Evolutionary conservation across 2,888 invertebrate genomes (phyloP), one percentile per base, ranked within the genome.

Genomic region (Branchipolynoe longqiensis): DNA sequence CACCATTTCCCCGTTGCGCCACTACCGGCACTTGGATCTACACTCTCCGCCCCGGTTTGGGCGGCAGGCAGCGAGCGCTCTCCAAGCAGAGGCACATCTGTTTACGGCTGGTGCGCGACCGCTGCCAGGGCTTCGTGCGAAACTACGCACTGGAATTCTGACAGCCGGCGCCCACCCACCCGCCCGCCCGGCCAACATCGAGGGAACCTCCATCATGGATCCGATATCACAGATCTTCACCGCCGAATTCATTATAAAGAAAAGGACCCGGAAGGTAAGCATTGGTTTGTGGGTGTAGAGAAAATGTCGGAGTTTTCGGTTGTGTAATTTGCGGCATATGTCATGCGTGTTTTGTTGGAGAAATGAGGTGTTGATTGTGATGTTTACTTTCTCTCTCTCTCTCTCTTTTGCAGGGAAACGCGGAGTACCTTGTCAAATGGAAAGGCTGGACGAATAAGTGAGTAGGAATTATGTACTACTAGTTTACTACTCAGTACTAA

Each of bases 351-450:
- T 3, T 62, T 28, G 28, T 28, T 14, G 12, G 25, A 62, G 31
- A 4, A 62, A n/a, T n/a, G 6, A 4, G 3, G 56, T n/a, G 25
- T 14, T 14, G 25, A 62, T 1, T 31, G 25, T 73, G 40, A 25
- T 81, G 81, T 81, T 81, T 81, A 54, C 54, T n/a, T 48, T 81
- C 62, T 12, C 54, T 54, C 54, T 54, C 54, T 54, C n/a, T n/a
- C n/a, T 22, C n/a, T 40, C 12, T 40, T 18, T 96, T 96, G 48
- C 95, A 98, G 98, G 98, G 97, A 90, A 96, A 96, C 94, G 96
- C 97, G 92, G 98, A 99, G 94, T 99, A 98, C 94, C 96, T 96
- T 93, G 98, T 99, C 86, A 98, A 99, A 95, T 99, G 98, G 99
- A 98, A 98, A 95, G 98, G 98, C 90, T 98, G 98, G 98, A 97